Evolutionary conservation across 2,797 vertebrate genomes (phyloP), one percentile per base, ranked within the genome.

Genomic region (Betta splendens): DNA sequence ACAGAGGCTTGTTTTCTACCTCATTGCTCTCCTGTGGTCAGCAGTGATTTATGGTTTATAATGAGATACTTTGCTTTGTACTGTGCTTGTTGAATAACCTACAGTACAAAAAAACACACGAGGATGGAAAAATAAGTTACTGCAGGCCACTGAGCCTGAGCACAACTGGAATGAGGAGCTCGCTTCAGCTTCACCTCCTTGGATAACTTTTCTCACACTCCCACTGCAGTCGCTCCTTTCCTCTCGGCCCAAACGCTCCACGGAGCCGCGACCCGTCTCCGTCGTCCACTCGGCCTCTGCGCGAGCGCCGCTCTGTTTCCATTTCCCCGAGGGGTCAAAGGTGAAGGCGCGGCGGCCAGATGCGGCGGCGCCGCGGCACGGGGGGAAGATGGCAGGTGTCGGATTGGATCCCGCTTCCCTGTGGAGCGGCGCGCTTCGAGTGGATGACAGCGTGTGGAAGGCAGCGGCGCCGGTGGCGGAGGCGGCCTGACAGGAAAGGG

Each of bases 311-410:
- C 28, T 51, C 66, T 69, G 35, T 59, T 75, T 81, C 62, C 50
- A 55, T 12, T 55, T 75, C 25, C 28, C 54, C 57, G 64, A 60
- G 21, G 33, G 72, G 60, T 44, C 39, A 73, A 53, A 79, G 76
- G 75, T 75, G 72, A 72, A 42, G 2, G 7, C 10, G 13, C 10
- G 50, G 53, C 58, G 40, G 72, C 58, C 72, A 70, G 71, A 84
- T 81, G 66, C 75, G 71, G 64, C 82, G 61, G 28, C 50, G 16
- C 51, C 10, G 62, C 43, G 63, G 78, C 39, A 42, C 7, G 9
- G 58, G 9, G 58, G 49, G 51, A 73, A 78, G 72, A 69, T 71
- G 80, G 57, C 83, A 78, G 74, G 64, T 83, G 85, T 84, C 61
- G 6, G 45, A 45, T 80, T 77, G 71, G 76, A 78, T 85, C 75